Conservation (phyloP, 2,113 vertebrate genomes). For the Triplophysa rosa region DNA sequence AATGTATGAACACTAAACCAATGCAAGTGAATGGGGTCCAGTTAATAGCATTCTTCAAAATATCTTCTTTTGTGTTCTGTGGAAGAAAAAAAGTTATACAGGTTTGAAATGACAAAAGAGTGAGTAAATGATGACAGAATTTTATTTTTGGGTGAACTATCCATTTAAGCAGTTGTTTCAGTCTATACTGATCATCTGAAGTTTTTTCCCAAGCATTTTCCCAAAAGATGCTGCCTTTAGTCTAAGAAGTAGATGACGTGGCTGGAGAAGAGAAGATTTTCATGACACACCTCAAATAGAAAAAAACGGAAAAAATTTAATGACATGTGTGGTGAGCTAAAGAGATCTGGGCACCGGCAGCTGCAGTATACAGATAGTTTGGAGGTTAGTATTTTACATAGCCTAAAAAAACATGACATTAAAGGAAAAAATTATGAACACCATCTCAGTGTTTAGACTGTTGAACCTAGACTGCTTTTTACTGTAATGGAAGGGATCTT, state of each 20-base stretch:
- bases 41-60: too few relatives aligned
- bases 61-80: too few relatives aligned
- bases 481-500: constrained; percentile 25
- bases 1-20: too few relatives aligned
- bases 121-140: too few relatives aligned
- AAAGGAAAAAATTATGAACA: constrained; percentile 43
- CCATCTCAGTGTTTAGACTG: constrained; percentile 32
- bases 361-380: constrained; percentile 59
- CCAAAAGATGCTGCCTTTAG: constrained; percentile 36
- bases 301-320: constrained; percentile 62
- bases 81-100: too few relatives aligned
- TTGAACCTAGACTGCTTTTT: constrained; percentile 2
- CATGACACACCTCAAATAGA: constrained; percentile 61
- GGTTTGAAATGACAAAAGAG: too few relatives aligned
- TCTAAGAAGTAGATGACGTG: constrained; percentile 68
- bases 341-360: constrained; percentile 59
- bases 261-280: constrained; percentile 59
- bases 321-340: constrained; percentile 64
- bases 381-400: constrained; percentile 60
- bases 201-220: neutral
- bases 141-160: too few relatives aligned
- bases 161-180: too few relatives aligned
- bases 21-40: too few relatives aligned
- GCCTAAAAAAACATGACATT: constrained; percentile 67
- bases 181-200: too few relatives aligned